Conservation (phyloP, 2,113 vertebrate genomes). For the Cyanoramphus novaezelandiae region DNA sequence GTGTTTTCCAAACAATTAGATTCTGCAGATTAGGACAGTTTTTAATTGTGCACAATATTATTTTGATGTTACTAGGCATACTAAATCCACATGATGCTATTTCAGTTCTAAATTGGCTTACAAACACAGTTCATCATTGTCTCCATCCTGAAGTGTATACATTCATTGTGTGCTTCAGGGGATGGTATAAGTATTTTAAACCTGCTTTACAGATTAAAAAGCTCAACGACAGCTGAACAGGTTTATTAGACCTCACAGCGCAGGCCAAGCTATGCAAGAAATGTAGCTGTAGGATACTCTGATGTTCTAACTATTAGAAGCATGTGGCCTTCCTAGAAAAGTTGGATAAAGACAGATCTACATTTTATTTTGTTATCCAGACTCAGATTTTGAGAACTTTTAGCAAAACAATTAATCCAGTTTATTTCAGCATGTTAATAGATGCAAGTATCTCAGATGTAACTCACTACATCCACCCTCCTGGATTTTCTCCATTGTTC, state of each 20-base stretch:
- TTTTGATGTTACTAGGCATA: background rate
- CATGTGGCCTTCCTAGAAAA: background rate
- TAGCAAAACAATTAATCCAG: background rate
- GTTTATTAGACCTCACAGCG: background rate
- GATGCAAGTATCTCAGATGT: background rate
- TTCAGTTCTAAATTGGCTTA: conserved; percentile 11
- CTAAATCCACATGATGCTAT: background rate
- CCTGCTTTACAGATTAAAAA: conserved; percentile 8
- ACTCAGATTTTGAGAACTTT: background rate
- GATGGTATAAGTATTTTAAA: conserved; percentile 4
- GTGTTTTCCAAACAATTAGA: background rate
- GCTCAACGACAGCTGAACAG: background rate
- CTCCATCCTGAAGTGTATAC: background rate
- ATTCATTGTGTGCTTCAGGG: background rate
- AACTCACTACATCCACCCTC: background rate
- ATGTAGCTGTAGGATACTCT: background rate
- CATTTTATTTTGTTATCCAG: background rate
- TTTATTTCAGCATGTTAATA: background rate
- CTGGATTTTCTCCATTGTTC: background rate
- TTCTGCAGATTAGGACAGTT: background rate
- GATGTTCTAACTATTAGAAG: background rate
- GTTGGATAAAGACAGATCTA: background rate
- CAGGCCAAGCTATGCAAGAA: background rate
- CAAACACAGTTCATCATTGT: background rate
- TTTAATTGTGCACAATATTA: background rate